Conservation (phyloP, 2,113 vertebrate genomes). For the Austrofundulus limnaeus region DNA sequence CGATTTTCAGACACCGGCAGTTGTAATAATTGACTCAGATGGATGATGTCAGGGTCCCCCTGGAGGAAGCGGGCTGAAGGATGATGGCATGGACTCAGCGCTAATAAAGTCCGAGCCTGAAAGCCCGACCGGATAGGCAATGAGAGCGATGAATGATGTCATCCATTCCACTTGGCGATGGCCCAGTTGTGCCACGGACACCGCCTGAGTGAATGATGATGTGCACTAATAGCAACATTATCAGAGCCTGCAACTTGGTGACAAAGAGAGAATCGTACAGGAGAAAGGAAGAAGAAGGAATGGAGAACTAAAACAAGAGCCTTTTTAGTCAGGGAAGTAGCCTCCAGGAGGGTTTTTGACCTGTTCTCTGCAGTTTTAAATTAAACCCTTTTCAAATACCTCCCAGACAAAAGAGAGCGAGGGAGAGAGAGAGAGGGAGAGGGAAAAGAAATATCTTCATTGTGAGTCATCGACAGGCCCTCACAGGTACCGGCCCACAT, state of each 20-base stretch:
- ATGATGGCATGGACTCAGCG: slow-evolving; percentile 56
- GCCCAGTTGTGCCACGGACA: slow-evolving; percentile 57
- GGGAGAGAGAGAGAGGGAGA: not conserved
- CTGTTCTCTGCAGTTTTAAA: slow-evolving; percentile 32
- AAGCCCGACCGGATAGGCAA: slow-evolving; percentile 56
- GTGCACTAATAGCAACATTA: slow-evolving; percentile 52
- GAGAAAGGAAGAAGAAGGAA: not conserved
- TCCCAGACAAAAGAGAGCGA: slow-evolving; percentile 6
- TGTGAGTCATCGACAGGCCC: slow-evolving; percentile 56
- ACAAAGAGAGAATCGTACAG: slow-evolving; percentile 29
- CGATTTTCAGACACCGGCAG: slow-evolving; percentile 44
- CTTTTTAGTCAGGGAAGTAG: slow-evolving; percentile 21
- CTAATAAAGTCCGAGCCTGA: slow-evolving; percentile 58
- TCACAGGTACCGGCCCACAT: slow-evolving; percentile 43
- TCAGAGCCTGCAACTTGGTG: slow-evolving; percentile 39
- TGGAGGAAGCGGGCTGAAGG: slow-evolving; percentile 39
- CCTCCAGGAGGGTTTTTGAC: slow-evolving; percentile 35
- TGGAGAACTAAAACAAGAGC: not conserved
- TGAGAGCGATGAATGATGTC: slow-evolving; percentile 64
- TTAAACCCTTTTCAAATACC: slow-evolving; percentile 20
- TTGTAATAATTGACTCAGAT: slow-evolving; percentile 53
- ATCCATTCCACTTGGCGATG: slow-evolving; percentile 60
- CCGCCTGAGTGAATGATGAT: slow-evolving; percentile 47
- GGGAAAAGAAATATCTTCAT: slow-evolving; percentile 21
- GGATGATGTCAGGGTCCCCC: slow-evolving; percentile 62